Evolutionary conservation across 2,888 invertebrate species (phyloP).

Genomic region (Lasioglossum oenotherae): DNA sequence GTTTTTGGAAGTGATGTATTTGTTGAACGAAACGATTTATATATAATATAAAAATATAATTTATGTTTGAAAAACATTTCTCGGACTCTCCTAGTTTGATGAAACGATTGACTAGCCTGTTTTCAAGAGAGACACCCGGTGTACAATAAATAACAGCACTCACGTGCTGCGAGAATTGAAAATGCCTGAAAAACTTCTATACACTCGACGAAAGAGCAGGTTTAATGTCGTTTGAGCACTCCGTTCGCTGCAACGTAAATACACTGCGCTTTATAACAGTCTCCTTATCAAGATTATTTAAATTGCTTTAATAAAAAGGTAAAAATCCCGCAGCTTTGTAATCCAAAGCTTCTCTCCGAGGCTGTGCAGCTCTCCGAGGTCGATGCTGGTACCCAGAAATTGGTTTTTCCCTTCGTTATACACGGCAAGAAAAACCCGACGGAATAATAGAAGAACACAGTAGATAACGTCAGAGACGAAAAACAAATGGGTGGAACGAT

Average conservation of each 20-base stretch:
- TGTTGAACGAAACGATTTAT: neutral
- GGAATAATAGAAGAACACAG: conserved; percentile 6
- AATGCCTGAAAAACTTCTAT: neutral
- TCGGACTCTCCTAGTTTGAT: neutral
- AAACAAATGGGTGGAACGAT: conserved; percentile 3
- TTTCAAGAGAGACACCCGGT: neutral
- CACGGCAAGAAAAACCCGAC: neutral
- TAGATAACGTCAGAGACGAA: neutral
- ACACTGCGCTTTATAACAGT: neutral
- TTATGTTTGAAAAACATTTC: neutral
- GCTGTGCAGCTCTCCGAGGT: neutral
- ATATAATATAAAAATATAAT: too few species aligned
- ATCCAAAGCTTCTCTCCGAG: neutral
- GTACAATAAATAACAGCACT: neutral
- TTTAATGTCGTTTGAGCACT: neutral
- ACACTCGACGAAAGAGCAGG: too few species aligned
- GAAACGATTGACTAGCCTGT: neutral
- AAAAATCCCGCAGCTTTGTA: neutral
- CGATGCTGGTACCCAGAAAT: neutral
- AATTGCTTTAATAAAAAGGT: conserved; percentile 1
- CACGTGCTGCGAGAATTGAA: neutral
- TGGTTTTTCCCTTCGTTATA: neutral
- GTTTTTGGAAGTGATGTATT: neutral
- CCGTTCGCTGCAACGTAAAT: neutral
- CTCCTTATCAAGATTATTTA: conserved; percentile 1